Conservation (phyloP, 2,113 vertebrate genomes). For the Pandion haliaetus region DNA sequence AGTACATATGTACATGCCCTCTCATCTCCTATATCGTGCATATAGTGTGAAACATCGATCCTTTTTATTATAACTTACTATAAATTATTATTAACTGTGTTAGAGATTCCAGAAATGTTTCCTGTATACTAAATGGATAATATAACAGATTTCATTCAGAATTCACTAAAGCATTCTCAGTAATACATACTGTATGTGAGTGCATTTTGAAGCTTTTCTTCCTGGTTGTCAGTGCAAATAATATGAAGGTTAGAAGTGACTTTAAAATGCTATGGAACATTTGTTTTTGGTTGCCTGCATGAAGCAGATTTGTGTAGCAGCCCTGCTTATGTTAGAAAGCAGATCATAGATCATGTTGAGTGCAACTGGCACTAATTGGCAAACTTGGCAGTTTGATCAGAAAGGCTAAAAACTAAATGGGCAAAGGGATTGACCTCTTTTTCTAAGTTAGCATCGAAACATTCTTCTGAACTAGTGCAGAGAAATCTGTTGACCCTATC, state of each 20-base stretch:
- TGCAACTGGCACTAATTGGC: background rate
- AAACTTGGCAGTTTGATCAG: background rate
- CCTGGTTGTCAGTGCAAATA: background rate
- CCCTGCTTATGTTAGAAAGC: background rate
- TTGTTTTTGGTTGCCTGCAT: background rate
- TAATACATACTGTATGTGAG: background rate
- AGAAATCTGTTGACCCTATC: background rate
- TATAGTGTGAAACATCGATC: background rate
- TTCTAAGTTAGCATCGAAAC: background rate
- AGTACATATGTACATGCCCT: background rate
- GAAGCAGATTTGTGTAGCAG: background rate
- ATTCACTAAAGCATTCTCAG: background rate
- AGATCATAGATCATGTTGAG: conserved; percentile 2
- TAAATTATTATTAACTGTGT: background rate
- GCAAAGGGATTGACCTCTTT: background rate
- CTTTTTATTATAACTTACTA: background rate
- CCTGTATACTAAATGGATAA: background rate
- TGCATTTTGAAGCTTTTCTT: background rate
- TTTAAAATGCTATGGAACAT: background rate
- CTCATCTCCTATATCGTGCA: background rate
- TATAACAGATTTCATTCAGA: background rate
- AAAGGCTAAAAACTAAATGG: background rate
- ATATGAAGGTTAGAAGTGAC: background rate
- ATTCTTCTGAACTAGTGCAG: background rate
- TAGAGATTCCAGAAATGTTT: background rate